Conservation (phyloP, 2,797 vertebrate genomes). For the Falco concolor region DNA sequence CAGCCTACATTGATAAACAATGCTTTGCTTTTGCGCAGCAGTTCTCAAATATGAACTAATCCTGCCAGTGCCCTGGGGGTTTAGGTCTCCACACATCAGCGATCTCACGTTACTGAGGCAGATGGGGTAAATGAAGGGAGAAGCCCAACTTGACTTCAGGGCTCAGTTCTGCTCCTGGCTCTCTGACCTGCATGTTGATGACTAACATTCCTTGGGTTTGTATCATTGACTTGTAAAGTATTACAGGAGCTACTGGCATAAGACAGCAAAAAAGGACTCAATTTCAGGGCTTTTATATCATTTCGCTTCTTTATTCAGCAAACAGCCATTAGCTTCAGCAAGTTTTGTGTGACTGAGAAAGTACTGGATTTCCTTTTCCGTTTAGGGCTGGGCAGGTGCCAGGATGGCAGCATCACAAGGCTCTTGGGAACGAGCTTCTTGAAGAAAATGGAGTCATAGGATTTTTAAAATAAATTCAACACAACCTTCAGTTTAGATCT, state of each 20-base stretch:
- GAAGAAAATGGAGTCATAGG: neutral
- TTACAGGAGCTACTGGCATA: neutral
- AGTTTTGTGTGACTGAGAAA: constrained; percentile 26
- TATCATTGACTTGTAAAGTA: neutral
- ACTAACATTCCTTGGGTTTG: neutral
- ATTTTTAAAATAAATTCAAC: neutral
- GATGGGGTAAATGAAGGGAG: constrained; percentile 42
- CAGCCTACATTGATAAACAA: constrained; percentile 33
- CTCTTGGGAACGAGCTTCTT: neutral
- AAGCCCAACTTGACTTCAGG: constrained; percentile 35
- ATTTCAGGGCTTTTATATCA: constrained; percentile 23
- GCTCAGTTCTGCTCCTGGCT: neutral
- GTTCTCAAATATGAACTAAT: constrained; percentile 27
- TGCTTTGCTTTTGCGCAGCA: neutral
- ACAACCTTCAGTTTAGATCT: neutral
- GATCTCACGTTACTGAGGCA: constrained; percentile 38
- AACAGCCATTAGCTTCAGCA: constrained; percentile 40
- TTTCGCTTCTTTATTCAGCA: constrained; percentile 41
- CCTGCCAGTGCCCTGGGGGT: neutral
- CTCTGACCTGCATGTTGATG: constrained; percentile 1
- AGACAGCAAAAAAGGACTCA: neutral
- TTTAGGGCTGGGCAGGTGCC: constrained; percentile 10
- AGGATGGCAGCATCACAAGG: neutral
- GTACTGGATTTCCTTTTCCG: neutral
- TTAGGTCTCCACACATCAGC: constrained; percentile 34